phyloP scores from a whole-genome alignment of 1,140 invertebrate species.

The Orchesella cincta region DNA sequence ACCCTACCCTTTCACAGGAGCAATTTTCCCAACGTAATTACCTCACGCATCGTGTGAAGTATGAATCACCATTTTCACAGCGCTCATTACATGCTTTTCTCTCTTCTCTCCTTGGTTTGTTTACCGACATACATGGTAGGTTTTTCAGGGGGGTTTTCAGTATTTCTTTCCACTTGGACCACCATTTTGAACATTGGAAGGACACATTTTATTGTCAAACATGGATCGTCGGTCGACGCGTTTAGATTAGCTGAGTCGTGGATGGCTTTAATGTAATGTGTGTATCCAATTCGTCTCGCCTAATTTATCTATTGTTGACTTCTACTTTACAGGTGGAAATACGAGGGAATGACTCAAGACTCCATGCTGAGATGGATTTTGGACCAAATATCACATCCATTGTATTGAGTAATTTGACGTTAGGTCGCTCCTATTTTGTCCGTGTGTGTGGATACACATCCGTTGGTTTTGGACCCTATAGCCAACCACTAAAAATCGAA shows the following conservation, averaged over 20 bases:
- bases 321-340: slow-evolving; percentile 65
- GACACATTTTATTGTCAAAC: neutral
- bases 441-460: slow-evolving; percentile 73
- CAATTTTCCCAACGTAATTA: slow-evolving; percentile 20
- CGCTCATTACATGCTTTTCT: too few relatives aligned
- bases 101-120: too few relatives aligned
- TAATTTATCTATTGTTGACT: slow-evolving; percentile 35
- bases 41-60: neutral
- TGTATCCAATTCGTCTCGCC: neutral
- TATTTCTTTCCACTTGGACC: neutral
- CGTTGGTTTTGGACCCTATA: slow-evolving; percentile 70
- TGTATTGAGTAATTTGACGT: slow-evolving; percentile 71
- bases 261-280: neutral
- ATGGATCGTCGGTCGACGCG: neutral
- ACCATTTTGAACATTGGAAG: neutral
- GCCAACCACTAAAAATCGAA: slow-evolving; percentile 62
- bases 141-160: too few relatives aligned
- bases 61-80: neutral
- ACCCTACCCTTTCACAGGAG: slow-evolving; percentile 4
- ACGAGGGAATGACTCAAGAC: slow-evolving; percentile 64
- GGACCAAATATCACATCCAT: slow-evolving; percentile 74
- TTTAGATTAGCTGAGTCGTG: neutral
- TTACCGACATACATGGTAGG: too few relatives aligned
- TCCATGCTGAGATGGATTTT: slow-evolving; percentile 68
- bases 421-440: slow-evolving; percentile 70